Evolutionary conservation across 2,113 vertebrate genomes (phyloP).

Genomic region (Numenius arquata): DNA sequence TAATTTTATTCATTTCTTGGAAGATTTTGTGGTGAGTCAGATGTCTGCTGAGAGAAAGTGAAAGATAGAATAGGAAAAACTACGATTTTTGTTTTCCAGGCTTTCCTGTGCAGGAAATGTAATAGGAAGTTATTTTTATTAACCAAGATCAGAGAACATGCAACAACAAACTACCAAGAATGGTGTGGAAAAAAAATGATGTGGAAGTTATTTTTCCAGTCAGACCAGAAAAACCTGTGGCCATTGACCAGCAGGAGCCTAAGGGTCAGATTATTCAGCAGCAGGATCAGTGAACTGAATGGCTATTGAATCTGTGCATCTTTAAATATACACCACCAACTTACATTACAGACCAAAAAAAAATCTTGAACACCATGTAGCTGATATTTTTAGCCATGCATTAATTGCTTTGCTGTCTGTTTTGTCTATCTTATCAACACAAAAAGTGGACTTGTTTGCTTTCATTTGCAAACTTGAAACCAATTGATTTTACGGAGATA

Average conservation of each 20-base stretch:
- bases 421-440: not conserved
- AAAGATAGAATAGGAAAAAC: conserved; percentile 14
- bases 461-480: conserved; percentile 20
- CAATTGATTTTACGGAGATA: not conserved
- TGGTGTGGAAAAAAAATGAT: conserved; percentile 24
- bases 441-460: not conserved
- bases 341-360: not conserved
- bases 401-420: not conserved
- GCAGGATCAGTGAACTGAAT: not conserved
- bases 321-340: not conserved
- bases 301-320: not conserved
- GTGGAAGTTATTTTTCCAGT: conserved; percentile 30
- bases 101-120: conserved; percentile 61
- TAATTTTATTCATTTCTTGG: not conserved
- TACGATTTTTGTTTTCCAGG: not conserved
- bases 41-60: not conserved
- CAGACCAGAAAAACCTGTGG: conserved; percentile 7
- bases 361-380: not conserved
- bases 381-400: not conserved
- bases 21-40: not conserved
- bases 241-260: not conserved
- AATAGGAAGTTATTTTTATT: conserved; percentile 60
- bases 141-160: not conserved
- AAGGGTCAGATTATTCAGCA: not conserved
- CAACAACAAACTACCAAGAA: conserved; percentile 4